These are phyloP conservation scores for Ornithorhynchus anatinus DNA, from an alignment of 2,113 vertebrate species.

Conservation along the genomic window DNA sequence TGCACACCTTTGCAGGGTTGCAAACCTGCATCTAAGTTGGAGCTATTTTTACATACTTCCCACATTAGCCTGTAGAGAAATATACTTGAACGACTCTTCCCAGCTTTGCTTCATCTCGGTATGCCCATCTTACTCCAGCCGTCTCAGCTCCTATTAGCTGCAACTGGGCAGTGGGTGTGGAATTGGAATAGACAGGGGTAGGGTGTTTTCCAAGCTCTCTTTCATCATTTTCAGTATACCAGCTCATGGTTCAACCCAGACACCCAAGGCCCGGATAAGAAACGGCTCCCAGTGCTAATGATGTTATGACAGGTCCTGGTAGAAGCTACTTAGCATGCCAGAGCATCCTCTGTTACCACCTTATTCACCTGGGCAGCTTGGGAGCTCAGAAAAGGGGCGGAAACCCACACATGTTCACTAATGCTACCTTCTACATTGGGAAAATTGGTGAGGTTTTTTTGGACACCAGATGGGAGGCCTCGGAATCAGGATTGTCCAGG, in stretches of 20 bases:
- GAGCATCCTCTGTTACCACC: background rate
- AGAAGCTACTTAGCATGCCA: background rate
- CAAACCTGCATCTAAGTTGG: no score
- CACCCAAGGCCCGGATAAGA: background rate
- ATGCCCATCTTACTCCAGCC: no score
- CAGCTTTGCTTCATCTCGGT: no score
- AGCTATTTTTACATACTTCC: no score
- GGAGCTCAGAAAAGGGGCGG: background rate
- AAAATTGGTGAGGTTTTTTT: background rate
- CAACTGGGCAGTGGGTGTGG: background rate
- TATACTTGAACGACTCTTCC: no score
- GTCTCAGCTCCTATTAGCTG: background rate
- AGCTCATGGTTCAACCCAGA: background rate
- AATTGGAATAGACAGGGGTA: background rate
- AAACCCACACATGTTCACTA: background rate
- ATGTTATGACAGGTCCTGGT: background rate
- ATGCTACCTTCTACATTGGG: background rate
- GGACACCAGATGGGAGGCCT: background rate
- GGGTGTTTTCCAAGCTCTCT: background rate
- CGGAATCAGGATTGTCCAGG: background rate
- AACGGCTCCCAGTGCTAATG: background rate
- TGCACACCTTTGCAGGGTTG: no score
- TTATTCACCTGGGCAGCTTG: background rate
- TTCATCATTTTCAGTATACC: background rate
- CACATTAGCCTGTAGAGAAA: no score